Evolutionary conservation across 2,888 invertebrate genomes (phyloP), one percentile per base, ranked within the genome.

Genomic region (Eupsilia transversa): DNA sequence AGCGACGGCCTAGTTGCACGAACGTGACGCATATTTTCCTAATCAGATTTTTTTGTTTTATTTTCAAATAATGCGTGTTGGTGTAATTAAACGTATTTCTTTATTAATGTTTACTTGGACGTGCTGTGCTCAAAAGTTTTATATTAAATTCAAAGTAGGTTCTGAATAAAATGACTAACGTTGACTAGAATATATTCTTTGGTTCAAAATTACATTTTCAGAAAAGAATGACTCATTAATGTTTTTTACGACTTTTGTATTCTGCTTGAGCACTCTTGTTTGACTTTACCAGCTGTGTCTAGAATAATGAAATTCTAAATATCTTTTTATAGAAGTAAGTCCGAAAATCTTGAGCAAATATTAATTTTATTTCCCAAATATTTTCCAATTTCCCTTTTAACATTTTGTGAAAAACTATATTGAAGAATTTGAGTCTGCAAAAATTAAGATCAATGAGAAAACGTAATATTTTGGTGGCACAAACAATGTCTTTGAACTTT

Each of bases 401-500:
- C 14, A 52, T 54, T 67, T 72, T 38, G 7, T 30, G n/a, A 30
- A 54, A 70, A 63, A 52, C 49, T 67, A 20, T 30, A 74, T 54
- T 63, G 23, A 27, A 56, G 12, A 27, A 35, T 61, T 60, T 67
- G 20, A n/a, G 33, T 33, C 49, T 12, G 20, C n/a, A 43, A n/a
- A 65, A 65, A 73, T 77, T 66, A 12, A 46, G 69, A 76, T 73
- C 75, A 67, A 72, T 75, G 60, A 71, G 35, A 72, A 73, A 67
- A 73, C 69, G 33, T 56, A 54, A 77, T 68, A 56, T 72, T 72
- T 67, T n/a, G 33, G n/a, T 63, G 35, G 49, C 49, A 57, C 71
- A 75, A 54, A 67, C 66, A 74, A 74, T 75, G 74, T 80, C 69
- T 73, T 84, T 77, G 67, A 86, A 82, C 77, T 80, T 80, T 71